These are phyloP conservation scores for Saturnia pavonia DNA, from an alignment of 2,888 invertebrate genomes.

Conservation along the genomic window DNA sequence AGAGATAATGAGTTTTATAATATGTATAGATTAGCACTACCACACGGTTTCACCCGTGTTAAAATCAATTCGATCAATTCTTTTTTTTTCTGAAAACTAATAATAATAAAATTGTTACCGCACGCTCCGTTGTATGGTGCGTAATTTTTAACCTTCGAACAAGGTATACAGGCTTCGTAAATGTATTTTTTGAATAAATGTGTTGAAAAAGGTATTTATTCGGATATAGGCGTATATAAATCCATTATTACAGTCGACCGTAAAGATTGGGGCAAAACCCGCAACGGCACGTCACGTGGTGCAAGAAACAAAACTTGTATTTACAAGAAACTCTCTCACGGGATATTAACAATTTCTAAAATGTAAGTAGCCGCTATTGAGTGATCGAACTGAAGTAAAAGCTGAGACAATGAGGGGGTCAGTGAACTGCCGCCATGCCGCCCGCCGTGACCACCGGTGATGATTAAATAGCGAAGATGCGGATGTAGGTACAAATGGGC, in stretches of 20 bases:
- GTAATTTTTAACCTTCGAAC: too few relatives aligned
- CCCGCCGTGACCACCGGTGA: constrained; percentile 36
- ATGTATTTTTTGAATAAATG: too few relatives aligned
- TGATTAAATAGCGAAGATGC: constrained; percentile 27
- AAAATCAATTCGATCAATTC: too few relatives aligned
- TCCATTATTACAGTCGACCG: neutral
- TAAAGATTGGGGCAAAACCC: constrained; percentile 2
- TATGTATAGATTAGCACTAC: too few relatives aligned
- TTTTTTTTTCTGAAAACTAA: too few relatives aligned
- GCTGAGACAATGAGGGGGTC: constrained; percentile 46
- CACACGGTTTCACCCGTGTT: too few relatives aligned
- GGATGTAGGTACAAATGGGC: constrained; percentile 25
- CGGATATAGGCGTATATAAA: neutral
- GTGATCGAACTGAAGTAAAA: constrained; percentile 38
- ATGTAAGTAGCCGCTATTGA: constrained; percentile 38
- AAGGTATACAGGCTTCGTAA: too few relatives aligned
- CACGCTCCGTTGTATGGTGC: too few relatives aligned
- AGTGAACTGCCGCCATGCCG: constrained; percentile 28
- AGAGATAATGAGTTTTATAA: too few relatives aligned
- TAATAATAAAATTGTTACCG: too few relatives aligned
- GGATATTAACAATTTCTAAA: constrained; percentile 37
- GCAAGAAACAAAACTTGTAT: neutral
- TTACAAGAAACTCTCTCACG: constrained; percentile 12
- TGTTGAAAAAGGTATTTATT: neutral
- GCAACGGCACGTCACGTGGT: neutral